Percentiles rank a stretch among this genome's conserved stretches.
These are phyloP conservation scores for Cygnus atratus DNA, from an alignment of 2,113 vertebrate genomes.

Conservation along the genomic window DNA sequence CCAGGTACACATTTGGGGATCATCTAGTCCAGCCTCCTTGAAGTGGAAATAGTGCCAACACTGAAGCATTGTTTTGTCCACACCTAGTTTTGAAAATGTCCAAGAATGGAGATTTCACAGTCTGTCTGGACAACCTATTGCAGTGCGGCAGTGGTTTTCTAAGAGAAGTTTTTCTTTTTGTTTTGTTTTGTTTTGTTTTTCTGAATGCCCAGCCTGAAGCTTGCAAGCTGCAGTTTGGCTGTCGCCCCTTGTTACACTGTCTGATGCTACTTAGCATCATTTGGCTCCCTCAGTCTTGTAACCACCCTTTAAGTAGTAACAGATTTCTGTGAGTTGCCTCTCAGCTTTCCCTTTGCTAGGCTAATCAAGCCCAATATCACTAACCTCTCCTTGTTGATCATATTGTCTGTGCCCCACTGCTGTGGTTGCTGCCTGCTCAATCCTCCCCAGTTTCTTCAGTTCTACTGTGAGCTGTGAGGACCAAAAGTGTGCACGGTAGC, in stretches of 20 bases:
- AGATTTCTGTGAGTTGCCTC: background rate
- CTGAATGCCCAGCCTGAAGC: background rate
- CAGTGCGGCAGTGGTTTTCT: background rate
- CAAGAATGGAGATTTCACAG: background rate
- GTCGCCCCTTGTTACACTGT: background rate
- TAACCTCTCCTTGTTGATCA: background rate
- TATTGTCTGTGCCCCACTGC: rapidly evolving
- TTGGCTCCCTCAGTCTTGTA: background rate
- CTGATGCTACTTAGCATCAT: background rate
- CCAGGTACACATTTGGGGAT: background rate
- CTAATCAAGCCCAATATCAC: background rate
- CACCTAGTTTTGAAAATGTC: background rate
- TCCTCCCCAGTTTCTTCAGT: background rate
- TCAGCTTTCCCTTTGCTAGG: background rate
- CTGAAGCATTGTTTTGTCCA: background rate
- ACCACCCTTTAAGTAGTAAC: background rate
- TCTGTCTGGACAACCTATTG: background rate
- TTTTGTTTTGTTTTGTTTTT: background rate
- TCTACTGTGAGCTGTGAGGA: background rate
- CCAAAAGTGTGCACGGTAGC: rapidly evolving
- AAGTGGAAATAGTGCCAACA: background rate
- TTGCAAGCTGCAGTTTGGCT: background rate
- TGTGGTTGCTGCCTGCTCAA: background rate
- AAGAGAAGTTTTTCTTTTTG: background rate
- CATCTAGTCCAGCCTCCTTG: background rate